These are phyloP conservation scores for Dendronephthya gigantea DNA, from an alignment of 64 coral and sea anemone genomes.

Conservation along the genomic window DNA sequence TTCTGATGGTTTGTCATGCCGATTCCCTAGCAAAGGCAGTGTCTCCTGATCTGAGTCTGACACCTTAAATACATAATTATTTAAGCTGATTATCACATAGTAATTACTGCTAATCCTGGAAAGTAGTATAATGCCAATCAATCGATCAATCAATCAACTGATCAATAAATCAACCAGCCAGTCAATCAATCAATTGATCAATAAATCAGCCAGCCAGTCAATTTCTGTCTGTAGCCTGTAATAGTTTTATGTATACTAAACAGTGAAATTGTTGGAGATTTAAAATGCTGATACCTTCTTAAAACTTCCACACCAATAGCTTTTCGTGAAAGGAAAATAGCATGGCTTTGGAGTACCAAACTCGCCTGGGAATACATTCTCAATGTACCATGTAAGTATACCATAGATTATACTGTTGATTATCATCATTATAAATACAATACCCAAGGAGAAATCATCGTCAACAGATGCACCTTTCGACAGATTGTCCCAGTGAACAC, in stretches of 20 bases:
- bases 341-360: conserved; percentile 81
- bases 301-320: conserved; percentile 82
- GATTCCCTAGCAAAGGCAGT: not conserved
- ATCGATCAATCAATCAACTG: not conserved
- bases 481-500: conserved; percentile 78
- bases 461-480: conserved; percentile 69
- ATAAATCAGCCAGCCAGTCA: too few relatives aligned
- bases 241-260: too few relatives aligned
- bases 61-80: conserved; percentile 11
- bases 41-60: conserved; percentile 6
- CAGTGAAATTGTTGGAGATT: too few relatives aligned
- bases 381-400: conserved; percentile 82
- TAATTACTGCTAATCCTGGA: not conserved
- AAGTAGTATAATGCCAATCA: not conserved
- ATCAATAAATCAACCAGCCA: too few relatives aligned
- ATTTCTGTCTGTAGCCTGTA: too few relatives aligned
- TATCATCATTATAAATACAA: conserved; percentile 79
- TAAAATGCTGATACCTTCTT: conserved; percentile 64
- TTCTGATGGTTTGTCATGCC: not conserved
- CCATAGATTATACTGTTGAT: conserved; percentile 65
- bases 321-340: conserved; percentile 65
- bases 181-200: too few relatives aligned
- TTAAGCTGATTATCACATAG: not conserved
- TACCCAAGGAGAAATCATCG: conserved; percentile 60
- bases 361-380: conserved; percentile 84